Evolutionary conservation across 2,888 invertebrate genomes (phyloP).

Genomic region (Pseudococcus jackbeardsleyi): DNA sequence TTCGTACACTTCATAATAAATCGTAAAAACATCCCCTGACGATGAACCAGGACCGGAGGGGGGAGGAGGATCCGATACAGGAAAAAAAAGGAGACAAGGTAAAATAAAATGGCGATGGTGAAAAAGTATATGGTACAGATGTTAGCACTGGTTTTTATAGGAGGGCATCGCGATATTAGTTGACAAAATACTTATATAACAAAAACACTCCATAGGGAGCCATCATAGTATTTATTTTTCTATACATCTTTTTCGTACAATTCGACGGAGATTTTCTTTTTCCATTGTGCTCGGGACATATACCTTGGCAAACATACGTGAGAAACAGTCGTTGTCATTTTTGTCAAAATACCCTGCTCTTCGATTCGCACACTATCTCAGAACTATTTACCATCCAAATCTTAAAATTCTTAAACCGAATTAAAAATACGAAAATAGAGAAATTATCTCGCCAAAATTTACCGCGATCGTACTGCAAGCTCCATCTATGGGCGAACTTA

Average conservation of each 20-base stretch:
- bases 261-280: slow-evolving; percentile 46
- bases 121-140: slow-evolving; percentile 51
- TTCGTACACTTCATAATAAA: not conserved
- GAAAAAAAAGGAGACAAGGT: not conserved
- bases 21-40: not conserved
- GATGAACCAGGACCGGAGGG: not conserved
- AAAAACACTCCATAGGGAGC: slow-evolving; percentile 60
- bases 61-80: not conserved
- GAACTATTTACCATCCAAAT: too few relatives aligned
- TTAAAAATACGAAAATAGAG: not conserved
- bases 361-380: not conserved
- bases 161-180: slow-evolving; percentile 30
- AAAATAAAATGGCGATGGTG: slow-evolving; percentile 27
- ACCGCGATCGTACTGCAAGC: not conserved
- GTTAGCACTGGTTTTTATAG: slow-evolving; percentile 26
- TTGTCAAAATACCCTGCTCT: slow-evolving; percentile 54
- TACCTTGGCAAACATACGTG: slow-evolving; percentile 44
- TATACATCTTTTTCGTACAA: slow-evolving; percentile 31
- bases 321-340: slow-evolving; percentile 58
- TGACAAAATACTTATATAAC: slow-evolving; percentile 52
- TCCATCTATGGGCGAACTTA: slow-evolving; percentile 19
- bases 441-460: not conserved
- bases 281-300: slow-evolving; percentile 42
- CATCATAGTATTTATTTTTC: slow-evolving; percentile 59
- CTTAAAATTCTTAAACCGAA: not conserved